A percentile compares a stretch with the other conserved stretches of the same genome.
Conservation (phyloP, 1,140 invertebrate species). For the Brachystomella parvula region DNA sequence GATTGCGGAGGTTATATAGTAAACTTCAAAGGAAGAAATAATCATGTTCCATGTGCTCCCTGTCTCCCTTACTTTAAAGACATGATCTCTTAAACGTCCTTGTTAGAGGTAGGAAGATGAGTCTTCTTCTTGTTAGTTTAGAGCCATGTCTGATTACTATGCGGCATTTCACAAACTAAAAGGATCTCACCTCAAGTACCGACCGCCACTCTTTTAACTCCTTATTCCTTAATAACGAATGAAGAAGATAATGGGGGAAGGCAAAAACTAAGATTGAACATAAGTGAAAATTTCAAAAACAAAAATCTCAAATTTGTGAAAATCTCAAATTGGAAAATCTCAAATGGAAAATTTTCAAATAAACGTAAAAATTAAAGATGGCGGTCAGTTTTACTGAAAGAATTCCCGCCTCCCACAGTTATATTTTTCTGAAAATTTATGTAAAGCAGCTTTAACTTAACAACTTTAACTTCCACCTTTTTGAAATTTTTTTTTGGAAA, state of each 20-base stretch:
- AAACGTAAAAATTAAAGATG: no score
- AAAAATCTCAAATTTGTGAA: neutral
- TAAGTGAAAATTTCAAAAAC: neutral
- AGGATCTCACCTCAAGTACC: constrained; percentile 11
- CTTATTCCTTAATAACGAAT: no score
- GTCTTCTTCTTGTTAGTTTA: constrained; percentile 2
- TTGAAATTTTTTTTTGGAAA: no score
- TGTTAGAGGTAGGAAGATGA: neutral
- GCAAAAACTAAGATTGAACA: neutral
- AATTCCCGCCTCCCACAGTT: no score
- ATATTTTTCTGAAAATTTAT: no score
- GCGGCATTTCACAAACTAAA: neutral
- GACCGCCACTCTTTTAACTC: neutral
- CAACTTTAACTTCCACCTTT: no score
- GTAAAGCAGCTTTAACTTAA: no score
- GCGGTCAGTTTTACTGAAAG: no score
- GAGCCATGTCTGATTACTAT: neutral
- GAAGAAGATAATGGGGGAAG: neutral
- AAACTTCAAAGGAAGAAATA: neutral
- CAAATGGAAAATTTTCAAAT: no score
- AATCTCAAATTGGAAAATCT: no score
- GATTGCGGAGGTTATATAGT: neutral
- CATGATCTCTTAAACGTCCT: constrained; percentile 3
- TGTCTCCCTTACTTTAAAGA: constrained; percentile 1
- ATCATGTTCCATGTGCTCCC: neutral